These are phyloP conservation scores for Drosophila funebris DNA, from an alignment of 1,140 invertebrate genomes.

Conservation along the genomic window DNA sequence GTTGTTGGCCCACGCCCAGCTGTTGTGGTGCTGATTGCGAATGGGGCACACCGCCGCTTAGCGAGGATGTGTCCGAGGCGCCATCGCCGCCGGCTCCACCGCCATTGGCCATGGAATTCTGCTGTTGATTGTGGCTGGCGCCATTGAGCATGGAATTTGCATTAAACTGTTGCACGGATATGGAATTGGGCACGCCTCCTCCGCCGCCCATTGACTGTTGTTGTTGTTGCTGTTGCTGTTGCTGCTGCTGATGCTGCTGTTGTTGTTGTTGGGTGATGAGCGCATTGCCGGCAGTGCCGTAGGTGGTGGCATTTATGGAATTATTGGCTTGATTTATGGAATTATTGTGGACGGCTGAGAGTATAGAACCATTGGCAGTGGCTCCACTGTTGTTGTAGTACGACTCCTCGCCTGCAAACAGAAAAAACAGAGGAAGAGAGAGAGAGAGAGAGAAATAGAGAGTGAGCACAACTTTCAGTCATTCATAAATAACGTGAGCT, in stretches of 20 bases:
- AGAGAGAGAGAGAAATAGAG: not conserved
- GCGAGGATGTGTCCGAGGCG: conserved; percentile 83
- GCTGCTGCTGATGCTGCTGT: conserved; percentile 64
- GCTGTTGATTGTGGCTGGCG: conserved; percentile 47
- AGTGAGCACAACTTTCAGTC: conserved; percentile 13
- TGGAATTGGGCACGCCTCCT: conserved; percentile 72
- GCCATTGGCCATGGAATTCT: conserved; percentile 77
- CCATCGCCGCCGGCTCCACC: conserved; percentile 80
- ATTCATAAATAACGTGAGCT: conserved; percentile 64
- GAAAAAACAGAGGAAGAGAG: not conserved
- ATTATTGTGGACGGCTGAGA: conserved; percentile 82
- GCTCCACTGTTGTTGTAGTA: conserved; percentile 72
- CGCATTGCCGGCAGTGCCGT: conserved; percentile 64
- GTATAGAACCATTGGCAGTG: conserved; percentile 72
- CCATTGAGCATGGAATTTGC: conserved; percentile 65
- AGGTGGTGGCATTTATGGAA: conserved; percentile 77
- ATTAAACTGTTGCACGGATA: conserved; percentile 83
- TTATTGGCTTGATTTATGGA: conserved; percentile 80
- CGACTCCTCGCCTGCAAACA: conserved; percentile 74
- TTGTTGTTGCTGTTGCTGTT: conserved; percentile 61
- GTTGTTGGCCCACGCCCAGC: conserved; percentile 68
- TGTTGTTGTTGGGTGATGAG: conserved; percentile 62
- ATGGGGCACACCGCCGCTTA: conserved; percentile 74
- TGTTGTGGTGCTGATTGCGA: conserved; percentile 81
- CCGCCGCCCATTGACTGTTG: conserved; percentile 50